Conservation (phyloP, 2,888 invertebrate species). For the Tetranychus truncatus region DNA sequence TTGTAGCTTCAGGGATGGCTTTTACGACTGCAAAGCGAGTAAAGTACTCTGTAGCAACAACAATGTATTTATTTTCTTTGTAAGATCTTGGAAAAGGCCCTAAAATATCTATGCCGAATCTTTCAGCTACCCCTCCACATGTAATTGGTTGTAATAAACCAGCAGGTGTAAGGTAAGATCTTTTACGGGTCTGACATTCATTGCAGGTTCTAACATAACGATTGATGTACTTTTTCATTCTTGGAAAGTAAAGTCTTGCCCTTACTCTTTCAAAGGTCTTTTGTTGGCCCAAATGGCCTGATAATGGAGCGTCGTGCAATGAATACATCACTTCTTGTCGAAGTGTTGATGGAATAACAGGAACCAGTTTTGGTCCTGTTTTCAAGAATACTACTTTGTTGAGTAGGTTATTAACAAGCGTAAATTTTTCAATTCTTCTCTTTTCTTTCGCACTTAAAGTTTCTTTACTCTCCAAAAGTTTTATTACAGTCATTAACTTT, state of each 20-base stretch:
- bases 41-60: conserved; percentile 24
- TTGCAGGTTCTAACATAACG: conserved; percentile 12
- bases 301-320: too few relatives aligned
- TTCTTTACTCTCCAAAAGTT: too few relatives aligned
- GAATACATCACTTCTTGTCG: too few relatives aligned
- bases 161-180: not conserved
- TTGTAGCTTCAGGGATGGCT: conserved; percentile 21
- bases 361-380: too few relatives aligned
- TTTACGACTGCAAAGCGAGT: conserved; percentile 23
- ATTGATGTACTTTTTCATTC: not conserved
- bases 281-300: too few relatives aligned
- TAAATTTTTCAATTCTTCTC: too few relatives aligned
- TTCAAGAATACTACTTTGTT: too few relatives aligned
- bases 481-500: too few relatives aligned
- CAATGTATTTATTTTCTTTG: conserved; percentile 22
- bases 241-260: conserved; percentile 16
- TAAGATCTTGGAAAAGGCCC: conserved; percentile 21
- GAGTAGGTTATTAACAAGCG: too few relatives aligned
- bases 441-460: too few relatives aligned
- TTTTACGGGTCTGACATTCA: conserved; percentile 18
- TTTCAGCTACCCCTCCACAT: conserved; percentile 7
- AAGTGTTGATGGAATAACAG: too few relatives aligned
- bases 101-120: conserved; percentile 22
- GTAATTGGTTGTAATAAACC: conserved; percentile 17
- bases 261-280: too few relatives aligned